These are phyloP conservation scores for Myrmecobius fasciatus DNA, from an alignment of 2,113 vertebrate genomes.

Conservation along the genomic window DNA sequence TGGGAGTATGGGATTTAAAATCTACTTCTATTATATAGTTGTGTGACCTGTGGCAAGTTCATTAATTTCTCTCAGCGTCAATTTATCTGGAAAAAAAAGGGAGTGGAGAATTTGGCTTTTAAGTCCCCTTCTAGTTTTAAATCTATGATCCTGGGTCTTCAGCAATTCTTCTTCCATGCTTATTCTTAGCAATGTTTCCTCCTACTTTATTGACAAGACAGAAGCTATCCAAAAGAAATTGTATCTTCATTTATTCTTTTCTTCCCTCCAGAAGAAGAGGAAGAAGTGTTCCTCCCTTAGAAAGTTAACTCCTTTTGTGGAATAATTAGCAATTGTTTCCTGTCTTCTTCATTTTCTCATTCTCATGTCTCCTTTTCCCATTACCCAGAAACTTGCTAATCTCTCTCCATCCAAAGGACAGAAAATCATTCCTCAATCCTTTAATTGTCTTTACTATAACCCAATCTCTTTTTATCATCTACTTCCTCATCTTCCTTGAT, in stretches of 20 bases:
- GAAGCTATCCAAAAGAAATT: background rate
- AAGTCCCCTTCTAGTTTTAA: background rate
- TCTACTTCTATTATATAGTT: background rate
- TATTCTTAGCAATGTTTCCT: background rate
- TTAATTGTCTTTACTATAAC: background rate
- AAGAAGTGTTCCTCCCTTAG: background rate
- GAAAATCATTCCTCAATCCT: background rate
- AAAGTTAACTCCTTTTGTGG: background rate
- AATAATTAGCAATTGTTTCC: background rate
- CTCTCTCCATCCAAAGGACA: background rate
- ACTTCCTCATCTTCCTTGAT: background rate
- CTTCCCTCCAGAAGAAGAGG: background rate
- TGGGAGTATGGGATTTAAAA: background rate
- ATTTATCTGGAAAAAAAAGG: background rate
- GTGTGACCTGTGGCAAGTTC: background rate
- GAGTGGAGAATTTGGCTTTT: background rate
- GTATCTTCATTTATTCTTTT: background rate
- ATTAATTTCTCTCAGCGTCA: background rate
- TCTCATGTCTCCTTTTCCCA: background rate
- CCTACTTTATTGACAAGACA: background rate
- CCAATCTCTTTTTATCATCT: background rate
- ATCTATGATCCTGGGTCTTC: background rate
- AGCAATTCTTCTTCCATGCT: background rate
- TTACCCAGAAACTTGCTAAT: background rate
- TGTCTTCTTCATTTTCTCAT: background rate